Evolutionary conservation across 2,888 invertebrate genomes (phyloP).

Genomic region (Drepana falcataria): DNA sequence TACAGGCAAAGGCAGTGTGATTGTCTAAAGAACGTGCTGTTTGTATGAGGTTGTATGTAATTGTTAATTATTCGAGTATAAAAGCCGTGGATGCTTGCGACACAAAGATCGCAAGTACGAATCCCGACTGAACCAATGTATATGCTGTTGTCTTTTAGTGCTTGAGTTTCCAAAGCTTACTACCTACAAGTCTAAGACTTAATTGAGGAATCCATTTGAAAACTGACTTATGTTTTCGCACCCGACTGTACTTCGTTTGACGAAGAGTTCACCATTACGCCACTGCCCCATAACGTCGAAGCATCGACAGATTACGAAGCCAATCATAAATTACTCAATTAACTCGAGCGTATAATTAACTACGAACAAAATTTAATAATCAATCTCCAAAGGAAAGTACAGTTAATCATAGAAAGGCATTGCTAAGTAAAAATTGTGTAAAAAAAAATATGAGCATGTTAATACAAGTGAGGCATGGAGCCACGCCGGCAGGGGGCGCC

Average conservation of each 20-base stretch:
- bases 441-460: conserved; percentile 70
- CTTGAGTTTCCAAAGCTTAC: too few species aligned
- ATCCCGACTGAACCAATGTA: too few species aligned
- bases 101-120: too few species aligned
- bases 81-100: too few species aligned
- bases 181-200: too few species aligned
- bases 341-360: conserved; percentile 61
- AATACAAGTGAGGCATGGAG: conserved; percentile 56
- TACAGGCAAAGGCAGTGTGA: conserved; percentile 49
- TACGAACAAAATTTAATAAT: conserved; percentile 64
- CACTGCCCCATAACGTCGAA: conserved; percentile 5
- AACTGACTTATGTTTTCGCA: too few species aligned
- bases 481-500: conserved; percentile 34
- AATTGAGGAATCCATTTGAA: too few species aligned
- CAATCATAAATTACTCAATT: conserved; percentile 63
- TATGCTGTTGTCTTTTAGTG: too few species aligned
- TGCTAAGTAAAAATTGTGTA: conserved; percentile 38
- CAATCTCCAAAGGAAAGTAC: conserved; percentile 70
- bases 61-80: conserved; percentile 44
- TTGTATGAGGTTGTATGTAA: conserved; percentile 31
- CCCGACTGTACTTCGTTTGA: background rate
- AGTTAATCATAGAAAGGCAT: conserved; percentile 58
- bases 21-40: conserved; percentile 29
- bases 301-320: conserved; percentile 7
- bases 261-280: conserved; percentile 1